These are phyloP conservation scores for Machimus rusticus DNA, from an alignment of 2,888 invertebrate genomes.

Conservation along the genomic window DNA sequence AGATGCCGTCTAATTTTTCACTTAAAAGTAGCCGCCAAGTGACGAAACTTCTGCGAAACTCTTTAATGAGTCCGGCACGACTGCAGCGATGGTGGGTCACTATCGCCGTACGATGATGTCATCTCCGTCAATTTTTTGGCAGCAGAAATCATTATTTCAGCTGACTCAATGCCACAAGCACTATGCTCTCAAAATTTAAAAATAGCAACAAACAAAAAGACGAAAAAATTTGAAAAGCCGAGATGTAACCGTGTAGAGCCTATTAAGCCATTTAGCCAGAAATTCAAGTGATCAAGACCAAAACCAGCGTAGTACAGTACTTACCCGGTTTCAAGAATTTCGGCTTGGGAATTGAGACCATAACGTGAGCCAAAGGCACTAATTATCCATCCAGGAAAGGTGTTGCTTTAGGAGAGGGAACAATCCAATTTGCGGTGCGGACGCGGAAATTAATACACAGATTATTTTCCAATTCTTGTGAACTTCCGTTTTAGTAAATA, in stretches of 20 bases:
- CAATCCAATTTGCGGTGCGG: background rate
- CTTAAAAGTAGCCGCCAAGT: background rate
- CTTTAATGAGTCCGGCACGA: background rate
- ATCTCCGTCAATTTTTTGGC: background rate
- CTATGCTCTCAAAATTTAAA: background rate
- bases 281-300: background rate
- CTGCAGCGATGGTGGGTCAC: background rate
- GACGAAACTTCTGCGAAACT: background rate
- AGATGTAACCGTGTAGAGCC: background rate
- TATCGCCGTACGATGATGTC: background rate
- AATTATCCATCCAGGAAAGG: background rate
- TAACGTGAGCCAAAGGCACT: constrained; percentile 28
- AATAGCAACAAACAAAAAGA: background rate
- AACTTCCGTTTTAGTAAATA: background rate
- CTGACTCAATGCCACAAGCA: background rate
- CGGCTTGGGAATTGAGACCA: constrained; percentile 46
- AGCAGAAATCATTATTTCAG: background rate
- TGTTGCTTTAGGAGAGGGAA: background rate
- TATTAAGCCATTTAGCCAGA: background rate
- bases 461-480: background rate
- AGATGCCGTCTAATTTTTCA: too few relatives aligned
- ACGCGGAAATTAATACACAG: background rate
- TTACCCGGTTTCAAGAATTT: constrained; percentile 49
- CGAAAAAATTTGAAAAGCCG: background rate
- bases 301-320: background rate